phyloP scores from a whole-genome alignment of 2,888 invertebrate genomes.

The Oxytorus armatus region DNA sequence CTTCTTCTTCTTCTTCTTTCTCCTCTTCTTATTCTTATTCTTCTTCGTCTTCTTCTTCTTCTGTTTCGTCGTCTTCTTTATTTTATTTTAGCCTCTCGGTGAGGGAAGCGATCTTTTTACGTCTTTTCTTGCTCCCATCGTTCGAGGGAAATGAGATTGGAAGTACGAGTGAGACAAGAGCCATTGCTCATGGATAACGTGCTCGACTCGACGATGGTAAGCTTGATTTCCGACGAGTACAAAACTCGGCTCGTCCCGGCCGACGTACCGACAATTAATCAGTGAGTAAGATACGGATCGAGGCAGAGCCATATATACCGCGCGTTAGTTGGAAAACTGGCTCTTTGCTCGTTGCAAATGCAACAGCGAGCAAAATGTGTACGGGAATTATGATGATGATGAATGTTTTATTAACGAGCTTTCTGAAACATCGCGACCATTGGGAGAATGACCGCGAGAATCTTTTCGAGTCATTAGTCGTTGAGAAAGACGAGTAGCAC shows the following conservation, averaged over 20 bases:
- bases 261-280: constrained; percentile 72
- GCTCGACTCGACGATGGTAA: background rate
- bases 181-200: constrained; percentile 57
- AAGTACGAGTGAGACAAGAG: constrained; percentile 31
- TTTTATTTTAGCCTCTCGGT: too few species aligned
- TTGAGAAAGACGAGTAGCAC: constrained; percentile 24
- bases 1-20: background rate
- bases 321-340: constrained; percentile 17
- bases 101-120: too few species aligned
- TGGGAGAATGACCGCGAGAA: too few species aligned
- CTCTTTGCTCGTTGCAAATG: constrained; percentile 9
- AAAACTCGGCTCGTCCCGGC: constrained; percentile 36
- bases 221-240: background rate
- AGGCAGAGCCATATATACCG: constrained; percentile 1
- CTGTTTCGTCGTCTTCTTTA: too few species aligned
- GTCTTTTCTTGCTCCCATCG: constrained; percentile 20
- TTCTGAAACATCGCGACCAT: constrained; percentile 27
- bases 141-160: constrained; percentile 45
- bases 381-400: constrained; percentile 22
- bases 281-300: constrained; percentile 67
- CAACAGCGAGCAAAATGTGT: background rate
- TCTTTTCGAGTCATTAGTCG: constrained; percentile 27
- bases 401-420: constrained; percentile 29
- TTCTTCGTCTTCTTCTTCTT: background rate
- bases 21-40: background rate